Evolutionary conservation across 2,888 invertebrate species (phyloP).

Genomic region (Orthosia incerta): DNA sequence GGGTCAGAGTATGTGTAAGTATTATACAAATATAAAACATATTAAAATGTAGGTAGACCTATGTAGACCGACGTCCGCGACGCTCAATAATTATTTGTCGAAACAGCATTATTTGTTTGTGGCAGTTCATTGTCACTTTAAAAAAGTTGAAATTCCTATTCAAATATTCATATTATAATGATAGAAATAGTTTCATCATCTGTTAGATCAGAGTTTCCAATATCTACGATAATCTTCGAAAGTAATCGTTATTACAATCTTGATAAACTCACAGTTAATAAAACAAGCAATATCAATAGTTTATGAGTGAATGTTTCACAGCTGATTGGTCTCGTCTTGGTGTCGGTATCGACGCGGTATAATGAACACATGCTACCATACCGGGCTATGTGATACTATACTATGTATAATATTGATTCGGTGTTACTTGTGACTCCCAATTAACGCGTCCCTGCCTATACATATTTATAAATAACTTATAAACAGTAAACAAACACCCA

Average conservation of each 20-base stretch:
- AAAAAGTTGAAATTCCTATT: neutral
- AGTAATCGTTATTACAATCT: slow-evolving; percentile 27
- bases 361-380: slow-evolving; percentile 33
- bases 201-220: slow-evolving; percentile 1
- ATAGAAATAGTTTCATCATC: too few relatives aligned
- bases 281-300: slow-evolving; percentile 17
- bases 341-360: slow-evolving; percentile 17
- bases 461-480: slow-evolving; percentile 11
- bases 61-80: too few relatives aligned
- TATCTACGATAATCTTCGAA: neutral
- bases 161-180: neutral
- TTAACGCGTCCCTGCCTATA: neutral
- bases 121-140: neutral
- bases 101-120: too few relatives aligned
- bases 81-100: too few relatives aligned
- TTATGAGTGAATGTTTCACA: neutral
- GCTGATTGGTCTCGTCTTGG: slow-evolving; percentile 3
- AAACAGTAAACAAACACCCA: slow-evolving; percentile 15
- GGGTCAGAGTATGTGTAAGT: too few relatives aligned
- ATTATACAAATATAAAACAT: too few relatives aligned
- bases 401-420: slow-evolving; percentile 10
- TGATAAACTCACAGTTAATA: slow-evolving; percentile 17
- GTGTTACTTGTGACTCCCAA: slow-evolving; percentile 44
- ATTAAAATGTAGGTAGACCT: too few relatives aligned
- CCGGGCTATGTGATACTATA: neutral